Base-by-base conservation (phyloP, 2,113 vertebrate genomes). In the Xerus inauris region DNA sequence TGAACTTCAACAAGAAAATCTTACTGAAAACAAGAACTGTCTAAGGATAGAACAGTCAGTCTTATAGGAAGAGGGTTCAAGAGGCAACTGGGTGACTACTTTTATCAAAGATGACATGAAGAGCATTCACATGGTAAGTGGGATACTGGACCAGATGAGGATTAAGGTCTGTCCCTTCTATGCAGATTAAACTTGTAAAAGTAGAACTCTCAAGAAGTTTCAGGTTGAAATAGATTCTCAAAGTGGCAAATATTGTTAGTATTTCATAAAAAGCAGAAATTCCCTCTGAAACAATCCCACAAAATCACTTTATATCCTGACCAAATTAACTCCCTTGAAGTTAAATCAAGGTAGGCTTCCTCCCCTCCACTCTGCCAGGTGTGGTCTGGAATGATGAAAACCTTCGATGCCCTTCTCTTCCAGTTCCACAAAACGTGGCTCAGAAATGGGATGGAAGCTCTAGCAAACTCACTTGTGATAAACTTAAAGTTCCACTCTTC, bases 401-500 rank as follows among this genome's bases (percentile, higher is more conserved):
- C 51, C n/a, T 65, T 16, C 12, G 7, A 49, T 5, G 67, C 24
- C 40, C 64, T 94, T 94, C 54, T 71, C 42, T 49, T 79, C 8
- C 0, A 45, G 40, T 22, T 45, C 8, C 24, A 81, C n/a, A 26
- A 64, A 90, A 82, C 6, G 9, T n/a, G 47, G 73, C 45, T 79
- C 76, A 59, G 19, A 96, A 93, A 67, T 13, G 38, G 35, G 64
- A 19, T 69, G 42, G 59, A 77, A 22, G 51, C 38, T 32, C 32
- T 51, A 82, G 75, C 22, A 32, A 80, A 57, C 45, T 62, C 88
- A 67, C 49, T 8, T 75, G 77, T 6, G 16, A 76, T 54, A 94
- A 95, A 83, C 91, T 75, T 72, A 42, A 94, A 91, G 93, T 73
- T 97, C 76, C 73, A 87, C 82, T 93, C 88, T 86, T 82, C 96